Conservation (phyloP, 2,113 vertebrate species). For the Danionella cerebrum region DNA sequence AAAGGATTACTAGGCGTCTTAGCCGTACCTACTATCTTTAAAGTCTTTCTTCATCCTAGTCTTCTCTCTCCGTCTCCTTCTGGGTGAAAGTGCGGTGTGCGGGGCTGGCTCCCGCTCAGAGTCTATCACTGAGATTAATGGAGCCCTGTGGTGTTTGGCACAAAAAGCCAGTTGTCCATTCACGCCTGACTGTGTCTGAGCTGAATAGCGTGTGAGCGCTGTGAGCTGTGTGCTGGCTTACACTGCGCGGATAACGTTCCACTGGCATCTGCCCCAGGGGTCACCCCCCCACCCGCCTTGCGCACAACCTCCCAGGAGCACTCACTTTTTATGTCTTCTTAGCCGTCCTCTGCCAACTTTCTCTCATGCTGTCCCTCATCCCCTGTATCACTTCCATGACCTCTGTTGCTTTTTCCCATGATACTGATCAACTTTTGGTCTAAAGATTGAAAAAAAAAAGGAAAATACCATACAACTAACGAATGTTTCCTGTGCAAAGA, state of each 20-base stretch:
- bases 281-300: conserved; percentile 40
- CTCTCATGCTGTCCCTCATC: not conserved
- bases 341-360: not conserved
- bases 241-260: conserved; percentile 49
- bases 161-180: conserved; percentile 53
- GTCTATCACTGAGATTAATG: conserved; percentile 53
- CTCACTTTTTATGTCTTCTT: not conserved
- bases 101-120: conserved; percentile 37
- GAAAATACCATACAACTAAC: not conserved
- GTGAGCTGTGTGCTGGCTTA: conserved; percentile 51
- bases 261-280: conserved; percentile 52
- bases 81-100: conserved; percentile 24
- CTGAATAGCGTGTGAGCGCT: conserved; percentile 43
- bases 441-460: not conserved
- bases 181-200: conserved; percentile 44
- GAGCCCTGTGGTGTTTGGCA: conserved; percentile 46
- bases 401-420: conserved; percentile 7
- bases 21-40: conserved; percentile 43
- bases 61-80: conserved; percentile 28
- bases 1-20: conserved; percentile 42
- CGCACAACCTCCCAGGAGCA: conserved; percentile 35
- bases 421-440: not conserved
- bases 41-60: conserved; percentile 32
- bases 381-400: not conserved
- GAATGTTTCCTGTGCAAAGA: no score